Percentiles rank a stretch among this genome's conserved stretches.
These are phyloP conservation scores for Sisyra terminalis DNA, from an alignment of 2,888 invertebrate genomes.

Conservation along the genomic window DNA sequence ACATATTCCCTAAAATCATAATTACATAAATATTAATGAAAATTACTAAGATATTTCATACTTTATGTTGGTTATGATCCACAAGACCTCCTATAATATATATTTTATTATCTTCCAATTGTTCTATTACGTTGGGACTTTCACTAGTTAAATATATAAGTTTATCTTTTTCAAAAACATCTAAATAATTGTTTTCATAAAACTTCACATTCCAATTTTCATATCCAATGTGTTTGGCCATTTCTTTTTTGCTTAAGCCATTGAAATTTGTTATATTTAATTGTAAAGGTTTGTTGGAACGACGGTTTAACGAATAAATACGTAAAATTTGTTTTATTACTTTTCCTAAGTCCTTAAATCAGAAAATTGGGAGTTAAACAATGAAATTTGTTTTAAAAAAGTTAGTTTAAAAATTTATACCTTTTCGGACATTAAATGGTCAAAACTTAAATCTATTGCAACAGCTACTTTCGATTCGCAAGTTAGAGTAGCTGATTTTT, in stretches of 20 bases:
- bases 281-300: conserved; percentile 62
- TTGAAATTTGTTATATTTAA: conserved; percentile 67
- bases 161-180: conserved; percentile 58
- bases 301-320: conserved; percentile 80
- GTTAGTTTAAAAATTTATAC: conserved; percentile 13
- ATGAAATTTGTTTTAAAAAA: conserved; percentile 2
- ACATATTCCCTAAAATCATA: conserved; percentile 53
- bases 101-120: conserved; percentile 55
- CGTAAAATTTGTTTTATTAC: conserved; percentile 79
- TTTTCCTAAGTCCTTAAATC: conserved; percentile 64
- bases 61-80: conserved; percentile 93
- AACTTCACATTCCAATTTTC: conserved; percentile 83
- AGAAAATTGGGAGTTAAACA: conserved; percentile 10
- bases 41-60: conserved; percentile 18
- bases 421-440: conserved; percentile 66
- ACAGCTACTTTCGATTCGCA: conserved; percentile 53
- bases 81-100: conserved; percentile 96
- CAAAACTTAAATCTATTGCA: conserved; percentile 82
- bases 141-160: conserved; percentile 88
- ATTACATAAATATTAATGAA: conserved; percentile 1
- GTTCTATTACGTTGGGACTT: conserved; percentile 68
- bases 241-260: conserved; percentile 53
- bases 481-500: conserved; percentile 50
- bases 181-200: conserved; percentile 44
- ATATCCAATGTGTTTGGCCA: conserved; percentile 73